A percentile compares a stretch with the other conserved stretches of the same genome.
These are phyloP conservation scores for Sinonovacula constricta DNA, from an alignment of 1,140 invertebrate genomes.

Conservation along the genomic window DNA sequence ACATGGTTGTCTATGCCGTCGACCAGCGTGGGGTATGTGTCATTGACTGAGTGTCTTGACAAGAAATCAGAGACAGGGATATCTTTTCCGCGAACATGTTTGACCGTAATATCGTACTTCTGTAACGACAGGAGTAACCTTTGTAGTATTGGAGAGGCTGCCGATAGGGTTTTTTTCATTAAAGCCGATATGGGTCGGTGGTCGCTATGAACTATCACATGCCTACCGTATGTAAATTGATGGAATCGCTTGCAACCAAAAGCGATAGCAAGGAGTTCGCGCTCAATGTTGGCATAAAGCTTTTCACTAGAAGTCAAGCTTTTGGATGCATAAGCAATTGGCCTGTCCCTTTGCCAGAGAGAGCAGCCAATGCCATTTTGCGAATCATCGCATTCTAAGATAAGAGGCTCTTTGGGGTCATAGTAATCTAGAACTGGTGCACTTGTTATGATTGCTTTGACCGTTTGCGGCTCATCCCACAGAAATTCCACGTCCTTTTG, in stretches of 20 bases:
- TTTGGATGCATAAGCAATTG: constrained; percentile 75
- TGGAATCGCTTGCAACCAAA: constrained; percentile 78
- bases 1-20: constrained; percentile 6
- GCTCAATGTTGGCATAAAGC: constrained; percentile 79
- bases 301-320: constrained; percentile 76
- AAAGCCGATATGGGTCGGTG: constrained; percentile 53
- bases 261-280: constrained; percentile 79
- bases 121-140: constrained; percentile 71
- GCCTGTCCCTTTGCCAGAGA: no score
- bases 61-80: constrained; percentile 75
- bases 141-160: constrained; percentile 46
- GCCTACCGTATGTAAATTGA: constrained; percentile 70
- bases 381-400: constrained; percentile 53
- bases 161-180: constrained; percentile 45
- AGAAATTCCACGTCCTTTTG: no score
- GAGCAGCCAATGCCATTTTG: constrained; percentile 74
- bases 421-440: constrained; percentile 37
- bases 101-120: constrained; percentile 70
- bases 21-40: background rate
- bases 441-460: constrained; percentile 36
- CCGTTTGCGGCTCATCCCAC: no score
- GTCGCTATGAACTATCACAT: no score
- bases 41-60: constrained; percentile 40
- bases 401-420: constrained; percentile 43
- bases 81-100: constrained; percentile 73